A percentile compares a stretch with the other conserved stretches of the same genome.
Evolutionary conservation across 2,888 invertebrate species (phyloP).

Genomic region (Shargacucullia verbasci): DNA sequence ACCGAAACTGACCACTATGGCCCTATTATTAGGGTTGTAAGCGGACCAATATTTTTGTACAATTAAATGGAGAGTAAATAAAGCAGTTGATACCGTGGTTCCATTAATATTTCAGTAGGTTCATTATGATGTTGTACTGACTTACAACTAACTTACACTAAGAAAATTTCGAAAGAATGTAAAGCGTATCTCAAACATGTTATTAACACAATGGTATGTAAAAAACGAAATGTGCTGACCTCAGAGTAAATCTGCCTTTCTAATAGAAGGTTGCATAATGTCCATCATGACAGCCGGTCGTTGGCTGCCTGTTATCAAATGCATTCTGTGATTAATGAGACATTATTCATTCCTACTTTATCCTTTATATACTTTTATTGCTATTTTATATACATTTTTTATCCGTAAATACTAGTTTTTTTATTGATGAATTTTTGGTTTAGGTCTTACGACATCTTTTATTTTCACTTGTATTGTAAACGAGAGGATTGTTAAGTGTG

Average conservation of each 20-base stretch:
- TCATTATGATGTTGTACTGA: conserved; percentile 12
- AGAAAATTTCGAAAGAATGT: not conserved
- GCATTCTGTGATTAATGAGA: conserved; percentile 22
- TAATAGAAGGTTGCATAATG: conserved; percentile 54
- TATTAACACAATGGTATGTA: conserved; percentile 20
- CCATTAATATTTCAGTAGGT: conserved; percentile 4
- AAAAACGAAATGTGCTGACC: conserved; percentile 46
- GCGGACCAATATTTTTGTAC: too few relatives aligned
- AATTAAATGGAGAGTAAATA: too few relatives aligned
- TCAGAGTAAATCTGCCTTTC: conserved; percentile 53
- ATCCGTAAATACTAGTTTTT: conserved; percentile 10
- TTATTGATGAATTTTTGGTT: too few relatives aligned
- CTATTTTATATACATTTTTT: conserved; percentile 14
- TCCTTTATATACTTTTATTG: too few relatives aligned
- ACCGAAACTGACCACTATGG: too few relatives aligned
- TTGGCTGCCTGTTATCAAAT: conserved; percentile 35
- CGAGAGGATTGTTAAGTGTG: too few relatives aligned
- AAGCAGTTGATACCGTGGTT: not conserved
- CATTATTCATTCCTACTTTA: conserved; percentile 24
- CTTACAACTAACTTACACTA: too few relatives aligned
- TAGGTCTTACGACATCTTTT: too few relatives aligned
- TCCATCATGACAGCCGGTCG: conserved; percentile 30
- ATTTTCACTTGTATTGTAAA: too few relatives aligned
- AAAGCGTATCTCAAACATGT: not conserved
- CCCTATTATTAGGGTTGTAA: too few relatives aligned